Evolutionary conservation across 2,888 invertebrate species (phyloP).

Genomic region (Apodemia hepburni): DNA sequence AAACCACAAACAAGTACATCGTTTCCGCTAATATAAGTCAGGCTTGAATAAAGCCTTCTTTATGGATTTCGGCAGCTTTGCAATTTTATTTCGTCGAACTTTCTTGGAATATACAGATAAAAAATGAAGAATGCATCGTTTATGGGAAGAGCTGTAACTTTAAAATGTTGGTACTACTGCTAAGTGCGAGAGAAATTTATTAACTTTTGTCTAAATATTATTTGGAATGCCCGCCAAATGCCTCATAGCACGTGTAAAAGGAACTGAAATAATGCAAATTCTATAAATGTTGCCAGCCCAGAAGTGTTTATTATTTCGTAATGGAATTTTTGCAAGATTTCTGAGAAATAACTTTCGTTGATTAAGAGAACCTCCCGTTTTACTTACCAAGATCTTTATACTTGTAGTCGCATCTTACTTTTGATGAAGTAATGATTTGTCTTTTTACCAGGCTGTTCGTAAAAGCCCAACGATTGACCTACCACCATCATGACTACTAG

Average conservation of each 20-base stretch:
- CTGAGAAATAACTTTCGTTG: not conserved
- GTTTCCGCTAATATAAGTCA: conserved; percentile 56
- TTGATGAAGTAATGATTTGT: too few species aligned
- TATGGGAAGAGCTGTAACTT: conserved; percentile 35
- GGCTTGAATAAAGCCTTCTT: conserved; percentile 54
- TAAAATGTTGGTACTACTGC: conserved; percentile 40
- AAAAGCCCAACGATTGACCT: too few species aligned
- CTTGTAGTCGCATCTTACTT: too few species aligned
- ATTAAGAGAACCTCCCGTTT: too few species aligned
- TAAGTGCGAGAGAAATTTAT: conserved; percentile 27
- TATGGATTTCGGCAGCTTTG: conserved; percentile 72
- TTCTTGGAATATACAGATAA: conserved; percentile 48
- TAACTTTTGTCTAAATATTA: conserved; percentile 27
- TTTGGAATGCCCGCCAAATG: conserved; percentile 26
- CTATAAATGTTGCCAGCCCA: not conserved
- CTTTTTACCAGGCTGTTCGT: too few species aligned
- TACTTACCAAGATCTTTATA: too few species aligned
- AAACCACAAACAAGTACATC: conserved; percentile 39
- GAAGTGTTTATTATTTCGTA: conserved; percentile 16
- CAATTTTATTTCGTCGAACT: conserved; percentile 55
- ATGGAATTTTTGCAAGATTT: conserved; percentile 1
- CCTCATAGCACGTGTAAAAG: conserved; percentile 27
- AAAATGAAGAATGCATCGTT: conserved; percentile 39
- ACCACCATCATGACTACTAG: too few species aligned
- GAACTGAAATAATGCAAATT: conserved; percentile 25